Base-by-base conservation (phyloP, 2,888 invertebrate species). In the Nipponacmea schrenckii region DNA sequence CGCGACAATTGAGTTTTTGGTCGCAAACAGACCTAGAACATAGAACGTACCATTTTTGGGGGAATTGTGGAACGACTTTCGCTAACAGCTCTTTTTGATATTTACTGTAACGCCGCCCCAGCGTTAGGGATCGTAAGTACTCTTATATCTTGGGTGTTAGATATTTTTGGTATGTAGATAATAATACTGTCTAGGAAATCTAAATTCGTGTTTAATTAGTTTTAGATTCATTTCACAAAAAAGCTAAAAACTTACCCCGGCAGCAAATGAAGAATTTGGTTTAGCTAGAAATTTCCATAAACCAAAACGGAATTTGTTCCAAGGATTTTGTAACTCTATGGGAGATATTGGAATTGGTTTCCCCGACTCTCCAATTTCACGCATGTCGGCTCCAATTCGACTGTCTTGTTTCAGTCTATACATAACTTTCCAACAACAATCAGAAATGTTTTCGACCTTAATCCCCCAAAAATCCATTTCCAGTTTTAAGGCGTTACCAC, bases 381-480 rank as follows among this genome's bases (percentile, higher is more conserved):
- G 68, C 17, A 80, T 68, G 39, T 75, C 75, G n/a, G 76, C 68
- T 1, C 72, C 65, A 0, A 79, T 76, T n/a, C 73, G 72, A 7
- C 74, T 24, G 63, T 80, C 79, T 27, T 76, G 75, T 24, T 75
- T 72, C 66, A 73, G 69, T 15, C 71, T 69, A 31, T 76, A 78
- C 27, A 79, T 64, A 10, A 68, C 69, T 10, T 75, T 68, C 72
- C 81, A 77, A 72, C 84, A 84, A 68, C 84, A 84, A 31, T 83
- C 80, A 5, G 80, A 72, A 15, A 84, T 80, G 67, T 77, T 75
- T 4, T 70, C 69, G 20, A 77, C 78, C n/a, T 76, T 68, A 17
- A 84, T 79, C 64, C 79, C 76, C 84, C 84, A 84, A 70, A 73
- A 84, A 64, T 79, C 77, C 48, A 84, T 72, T 67, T 84, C 84